phyloP scores from a whole-genome alignment of 2,797 vertebrate species.

The Acrossocheilus wenchowensis region DNA sequence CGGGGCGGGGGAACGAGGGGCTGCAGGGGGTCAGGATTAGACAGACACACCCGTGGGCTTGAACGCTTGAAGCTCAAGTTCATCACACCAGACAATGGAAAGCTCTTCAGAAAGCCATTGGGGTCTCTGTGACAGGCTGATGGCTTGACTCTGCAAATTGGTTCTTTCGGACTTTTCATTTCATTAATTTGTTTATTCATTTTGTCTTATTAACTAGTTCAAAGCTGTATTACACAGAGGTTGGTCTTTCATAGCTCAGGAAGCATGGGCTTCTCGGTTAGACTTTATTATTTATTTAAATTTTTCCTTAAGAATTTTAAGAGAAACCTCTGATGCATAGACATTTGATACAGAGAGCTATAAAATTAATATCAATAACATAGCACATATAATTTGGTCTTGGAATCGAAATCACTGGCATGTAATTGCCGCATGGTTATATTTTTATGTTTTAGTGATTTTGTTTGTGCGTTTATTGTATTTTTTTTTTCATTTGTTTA shows the following conservation, averaged over 20 bases:
- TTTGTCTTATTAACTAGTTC: neutral
- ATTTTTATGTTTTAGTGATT: neutral
- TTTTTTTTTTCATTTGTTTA: neutral
- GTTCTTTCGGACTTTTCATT: neutral
- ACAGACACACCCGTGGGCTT: conserved; percentile 82
- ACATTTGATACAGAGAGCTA: neutral
- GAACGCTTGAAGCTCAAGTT: conserved; percentile 90
- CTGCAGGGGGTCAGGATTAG: conserved; percentile 70
- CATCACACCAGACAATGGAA: conserved; percentile 87
- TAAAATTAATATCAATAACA: neutral
- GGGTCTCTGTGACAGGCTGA: conserved; percentile 73
- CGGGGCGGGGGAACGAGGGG: conserved; percentile 57
- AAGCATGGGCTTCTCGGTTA: neutral
- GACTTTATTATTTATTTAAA: neutral
- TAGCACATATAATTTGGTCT: neutral
- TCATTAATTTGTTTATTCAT: neutral
- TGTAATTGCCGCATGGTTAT: neutral
- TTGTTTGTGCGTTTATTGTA: neutral
- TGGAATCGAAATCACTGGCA: neutral
- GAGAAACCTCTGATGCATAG: neutral
- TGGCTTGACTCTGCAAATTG: neutral
- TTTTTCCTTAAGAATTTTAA: neutral
- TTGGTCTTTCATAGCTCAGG: neutral
- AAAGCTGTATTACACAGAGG: neutral
- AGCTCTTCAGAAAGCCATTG: conserved; percentile 84